These are phyloP conservation scores for Poeciliopsis occidentalis DNA, from an alignment of 2,113 vertebrate species.

Conservation along the genomic window DNA sequence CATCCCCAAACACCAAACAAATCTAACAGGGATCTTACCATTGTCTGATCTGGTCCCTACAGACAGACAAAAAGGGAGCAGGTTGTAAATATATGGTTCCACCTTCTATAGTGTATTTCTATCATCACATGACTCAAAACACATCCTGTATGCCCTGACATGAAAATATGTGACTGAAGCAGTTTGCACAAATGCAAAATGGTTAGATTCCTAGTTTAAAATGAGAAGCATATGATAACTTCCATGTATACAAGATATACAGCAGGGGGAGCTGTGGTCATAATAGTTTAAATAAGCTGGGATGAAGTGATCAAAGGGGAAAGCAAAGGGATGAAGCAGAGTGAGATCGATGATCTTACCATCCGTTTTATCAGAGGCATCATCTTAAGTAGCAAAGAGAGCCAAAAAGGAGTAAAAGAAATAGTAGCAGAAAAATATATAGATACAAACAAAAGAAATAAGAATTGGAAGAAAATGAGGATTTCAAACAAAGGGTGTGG, in stretches of 20 bases:
- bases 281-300: slow-evolving; percentile 33
- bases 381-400: slow-evolving; percentile 90
- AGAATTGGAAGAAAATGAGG: slow-evolving; percentile 28
- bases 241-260: slow-evolving; percentile 12
- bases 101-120: not conserved
- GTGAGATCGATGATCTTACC: slow-evolving; percentile 87
- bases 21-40: slow-evolving; percentile 83
- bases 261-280: slow-evolving; percentile 61
- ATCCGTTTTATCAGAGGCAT: slow-evolving; percentile 98
- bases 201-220: slow-evolving; percentile 1
- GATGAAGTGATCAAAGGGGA: slow-evolving; percentile 27
- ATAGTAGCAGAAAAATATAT: slow-evolving; percentile 53
- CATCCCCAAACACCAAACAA: slow-evolving; percentile 43
- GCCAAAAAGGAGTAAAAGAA: slow-evolving; percentile 60
- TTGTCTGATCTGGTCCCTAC: slow-evolving; percentile 89
- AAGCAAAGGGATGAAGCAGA: slow-evolving; percentile 52
- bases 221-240: slow-evolving; percentile 39
- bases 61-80: slow-evolving; percentile 79
- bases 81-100: slow-evolving; percentile 54
- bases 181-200: slow-evolving; percentile 11
- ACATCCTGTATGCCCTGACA: not conserved
- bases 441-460: slow-evolving; percentile 63
- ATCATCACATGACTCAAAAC: not conserved
- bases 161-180: not conserved
- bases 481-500: not conserved